Percentiles rank a stretch among this genome's conserved stretches.
Conservation (phyloP, 2,888 invertebrate genomes). For the Drosophila kuntzei region DNA sequence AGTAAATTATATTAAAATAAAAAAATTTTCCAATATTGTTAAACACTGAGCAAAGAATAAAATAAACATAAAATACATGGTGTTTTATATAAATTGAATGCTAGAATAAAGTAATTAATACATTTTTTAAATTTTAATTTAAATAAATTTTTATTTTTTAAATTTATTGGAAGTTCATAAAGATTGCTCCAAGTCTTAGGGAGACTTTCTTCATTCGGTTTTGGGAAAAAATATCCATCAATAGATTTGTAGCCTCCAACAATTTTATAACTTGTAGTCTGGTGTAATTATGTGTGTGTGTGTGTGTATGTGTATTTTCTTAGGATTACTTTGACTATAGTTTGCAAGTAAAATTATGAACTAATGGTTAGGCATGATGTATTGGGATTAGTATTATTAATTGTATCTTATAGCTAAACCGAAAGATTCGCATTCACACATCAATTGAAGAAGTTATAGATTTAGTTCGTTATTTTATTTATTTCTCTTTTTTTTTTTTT, state of each 20-base stretch:
- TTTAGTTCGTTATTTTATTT: conserved; percentile 4
- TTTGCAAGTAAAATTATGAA: conserved; percentile 31
- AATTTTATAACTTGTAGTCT: background rate
- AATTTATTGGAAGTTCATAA: no score
- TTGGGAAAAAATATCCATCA: background rate
- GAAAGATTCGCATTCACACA: conserved; percentile 26
- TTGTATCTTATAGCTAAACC: conserved; percentile 29
- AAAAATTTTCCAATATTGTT: no score
- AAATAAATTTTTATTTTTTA: no score
- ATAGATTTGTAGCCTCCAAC: background rate
- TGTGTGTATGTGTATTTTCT: conserved; percentile 27
- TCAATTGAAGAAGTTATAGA: background rate
- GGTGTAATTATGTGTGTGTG: conserved; percentile 7
- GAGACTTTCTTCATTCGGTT: no score
- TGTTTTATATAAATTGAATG: no score
- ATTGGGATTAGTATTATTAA: conserved; percentile 29
- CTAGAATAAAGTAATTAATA: no score
- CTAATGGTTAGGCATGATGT: conserved; percentile 45
- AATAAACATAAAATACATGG: no score
- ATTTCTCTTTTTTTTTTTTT: background rate
- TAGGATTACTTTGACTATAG: conserved; percentile 27
- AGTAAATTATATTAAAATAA: no score
- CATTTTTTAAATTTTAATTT: no score
- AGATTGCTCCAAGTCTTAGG: background rate
- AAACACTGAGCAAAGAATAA: no score